Percentiles rank a stretch among this genome's conserved stretches.
phyloP scores from a whole-genome alignment of 1,140 invertebrate genomes.

The Pseudobourletiella spinata region DNA sequence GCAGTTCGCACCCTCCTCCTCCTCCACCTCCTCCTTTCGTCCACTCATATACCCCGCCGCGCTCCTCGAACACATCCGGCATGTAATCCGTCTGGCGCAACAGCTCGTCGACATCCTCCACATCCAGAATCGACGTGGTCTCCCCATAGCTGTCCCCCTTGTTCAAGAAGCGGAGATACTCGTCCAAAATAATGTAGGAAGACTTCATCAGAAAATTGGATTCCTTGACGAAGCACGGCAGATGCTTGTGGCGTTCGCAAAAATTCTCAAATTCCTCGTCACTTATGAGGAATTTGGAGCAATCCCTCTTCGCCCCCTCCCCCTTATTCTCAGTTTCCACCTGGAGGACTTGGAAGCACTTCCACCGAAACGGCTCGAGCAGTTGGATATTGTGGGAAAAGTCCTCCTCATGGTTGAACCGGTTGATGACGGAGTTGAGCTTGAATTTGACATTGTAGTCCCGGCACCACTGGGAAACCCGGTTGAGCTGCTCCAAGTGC shows the following conservation, averaged over 20 bases:
- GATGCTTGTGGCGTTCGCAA: constrained; percentile 40
- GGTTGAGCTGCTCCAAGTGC: constrained; percentile 41
- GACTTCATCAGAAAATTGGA: constrained; percentile 47
- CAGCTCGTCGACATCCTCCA: constrained; percentile 42
- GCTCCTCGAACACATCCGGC: constrained; percentile 44
- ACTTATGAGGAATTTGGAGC: constrained; percentile 43
- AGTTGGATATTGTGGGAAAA: constrained; percentile 41
- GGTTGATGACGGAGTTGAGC: constrained; percentile 47
- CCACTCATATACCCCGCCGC: constrained; percentile 47
- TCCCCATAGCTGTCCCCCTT: constrained; percentile 39
- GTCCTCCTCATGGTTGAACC: constrained; percentile 45
- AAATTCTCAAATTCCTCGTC: constrained; percentile 44
- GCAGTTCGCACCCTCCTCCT: too few species aligned
- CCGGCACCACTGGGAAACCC: constrained; percentile 42
- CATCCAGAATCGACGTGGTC: constrained; percentile 6
- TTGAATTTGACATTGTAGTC: constrained; percentile 46
- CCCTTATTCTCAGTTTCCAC: constrained; percentile 47
- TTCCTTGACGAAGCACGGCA: constrained; percentile 45
- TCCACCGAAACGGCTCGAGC: constrained; percentile 44
- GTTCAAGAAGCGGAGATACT: constrained; percentile 49
- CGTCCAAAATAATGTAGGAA: constrained; percentile 47
- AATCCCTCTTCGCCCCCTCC: constrained; percentile 42
- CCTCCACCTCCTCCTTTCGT: constrained; percentile 37
- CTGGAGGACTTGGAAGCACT: constrained; percentile 30
- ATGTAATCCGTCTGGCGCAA: constrained; percentile 45